Evolutionary conservation across 2,797 vertebrate species (phyloP).

Genomic region (Dendrocincla tyrannina): DNA sequence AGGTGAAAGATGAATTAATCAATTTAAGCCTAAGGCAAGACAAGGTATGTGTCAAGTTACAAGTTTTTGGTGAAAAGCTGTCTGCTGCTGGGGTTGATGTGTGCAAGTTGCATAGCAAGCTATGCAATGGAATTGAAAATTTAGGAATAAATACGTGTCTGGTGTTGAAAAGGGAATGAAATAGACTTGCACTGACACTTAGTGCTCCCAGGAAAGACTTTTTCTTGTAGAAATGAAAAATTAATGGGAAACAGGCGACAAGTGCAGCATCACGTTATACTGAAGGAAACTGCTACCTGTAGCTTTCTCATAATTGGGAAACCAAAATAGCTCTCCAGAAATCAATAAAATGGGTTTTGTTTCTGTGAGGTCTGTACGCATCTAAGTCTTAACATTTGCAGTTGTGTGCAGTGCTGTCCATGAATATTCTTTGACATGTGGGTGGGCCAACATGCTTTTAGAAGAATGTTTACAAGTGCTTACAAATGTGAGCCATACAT

Average conservation of each 20-base stretch:
- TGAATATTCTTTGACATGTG: not conserved
- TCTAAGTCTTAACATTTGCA: not conserved
- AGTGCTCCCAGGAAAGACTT: slow-evolving; percentile 19
- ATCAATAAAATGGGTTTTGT: not conserved
- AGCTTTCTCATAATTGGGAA: slow-evolving; percentile 29
- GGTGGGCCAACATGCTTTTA: not conserved
- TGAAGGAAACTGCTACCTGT: slow-evolving; percentile 27
- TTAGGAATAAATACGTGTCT: slow-evolving; percentile 28
- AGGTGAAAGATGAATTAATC: slow-evolving; percentile 64
- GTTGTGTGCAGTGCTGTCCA: not conserved
- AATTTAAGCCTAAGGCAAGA: slow-evolving; percentile 63
- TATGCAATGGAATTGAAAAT: slow-evolving; percentile 37
- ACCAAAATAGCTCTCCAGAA: not conserved
- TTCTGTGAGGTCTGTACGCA: not conserved
- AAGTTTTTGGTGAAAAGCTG: slow-evolving; percentile 46
- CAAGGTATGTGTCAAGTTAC: slow-evolving; percentile 54
- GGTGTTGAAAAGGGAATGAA: slow-evolving; percentile 25
- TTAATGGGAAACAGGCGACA: slow-evolving; percentile 30
- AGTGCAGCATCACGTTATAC: not conserved
- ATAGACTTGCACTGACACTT: not conserved
- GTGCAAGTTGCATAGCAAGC: slow-evolving; percentile 47
- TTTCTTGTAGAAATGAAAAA: slow-evolving; percentile 52
- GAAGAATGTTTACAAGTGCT: not conserved
- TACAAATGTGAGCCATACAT: not conserved
- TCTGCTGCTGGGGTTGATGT: slow-evolving; percentile 33